phyloP scores from a whole-genome alignment of 2,888 invertebrate species.

The Drosophila buzzatii region DNA sequence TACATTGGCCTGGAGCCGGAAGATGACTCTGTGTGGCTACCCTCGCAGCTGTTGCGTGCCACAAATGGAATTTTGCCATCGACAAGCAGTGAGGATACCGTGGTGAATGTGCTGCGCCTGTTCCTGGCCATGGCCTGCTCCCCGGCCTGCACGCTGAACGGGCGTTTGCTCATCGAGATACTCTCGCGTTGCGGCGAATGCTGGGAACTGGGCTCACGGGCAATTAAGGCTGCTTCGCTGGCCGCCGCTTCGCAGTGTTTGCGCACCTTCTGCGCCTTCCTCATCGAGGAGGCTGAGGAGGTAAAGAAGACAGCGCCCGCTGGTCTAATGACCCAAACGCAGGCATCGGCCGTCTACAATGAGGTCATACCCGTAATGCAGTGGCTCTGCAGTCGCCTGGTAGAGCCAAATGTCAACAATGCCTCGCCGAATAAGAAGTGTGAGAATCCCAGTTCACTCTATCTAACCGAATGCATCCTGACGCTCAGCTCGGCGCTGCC shows the following conservation, averaged over 20 bases:
- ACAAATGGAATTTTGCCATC: conserved; percentile 87
- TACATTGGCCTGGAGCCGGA: conserved; percentile 96
- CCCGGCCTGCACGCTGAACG: conserved; percentile 95
- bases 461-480: conserved; percentile 94
- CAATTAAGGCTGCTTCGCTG: conserved; percentile 93
- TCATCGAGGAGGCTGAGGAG: conserved; percentile 87
- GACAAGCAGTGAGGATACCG: conserved; percentile 93
- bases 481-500: conserved; percentile 94
- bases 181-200: conserved; percentile 94
- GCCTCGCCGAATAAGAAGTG: conserved; percentile 84
- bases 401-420: conserved; percentile 88
- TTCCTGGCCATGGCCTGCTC: conserved; percentile 95
- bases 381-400: conserved; percentile 93
- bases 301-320: conserved; percentile 87
- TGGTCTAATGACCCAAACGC: conserved; percentile 85
- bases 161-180: conserved; percentile 94
- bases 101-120: conserved; percentile 90
- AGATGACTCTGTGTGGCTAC: conserved; percentile 96
- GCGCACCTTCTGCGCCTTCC: conserved; percentile 93
- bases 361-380: conserved; percentile 96
- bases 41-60: conserved; percentile 94
- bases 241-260: conserved; percentile 96
- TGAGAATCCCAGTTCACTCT: conserved; percentile 87
- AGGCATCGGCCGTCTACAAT: conserved; percentile 93
- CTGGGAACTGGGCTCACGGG: conserved; percentile 91